Evolutionary conservation across 2,113 vertebrate genomes (phyloP), one percentile per base, ranked within the genome.

Genomic region (Hippocampus mohnikei): DNA sequence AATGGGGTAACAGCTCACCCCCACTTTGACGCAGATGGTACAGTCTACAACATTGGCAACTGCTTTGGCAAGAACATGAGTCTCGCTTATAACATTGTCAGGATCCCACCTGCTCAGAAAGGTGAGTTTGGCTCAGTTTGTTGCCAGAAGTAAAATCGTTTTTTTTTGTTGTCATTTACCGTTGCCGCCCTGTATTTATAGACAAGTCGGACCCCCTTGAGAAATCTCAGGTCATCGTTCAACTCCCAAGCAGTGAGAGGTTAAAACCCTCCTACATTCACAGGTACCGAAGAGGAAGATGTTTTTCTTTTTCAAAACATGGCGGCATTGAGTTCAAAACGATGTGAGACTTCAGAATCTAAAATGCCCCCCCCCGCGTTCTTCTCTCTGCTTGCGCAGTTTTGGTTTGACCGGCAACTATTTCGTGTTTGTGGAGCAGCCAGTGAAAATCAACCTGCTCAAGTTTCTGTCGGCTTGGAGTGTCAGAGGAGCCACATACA

Each of bases 201-300:
- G 97, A 96, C 77, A 93, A 93, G 73, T 93, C 94, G 21, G 95
- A 99, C 75, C 95, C 94, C 0, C 88, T 99, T 3, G 93, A 91
- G 78, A 98, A 94, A 88, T 91, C 93, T 0, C 91, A 96, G 79
- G 90, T 99, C 20, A 87, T 98, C 74, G 94, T 97, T 73, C 96
- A 98, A 77, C 94, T 99, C 61, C 97, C 97, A 42, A 98, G 97
- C 91, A 97, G 95, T 55, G 96, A 98, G 80, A 93, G 97, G 81
- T 94, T 98, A 73, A 98, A 96, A 79, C 97, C 97, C 13, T 98
- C 97, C 70, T 99, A 99, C 2, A 89, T 99, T 4, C 97, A 99
- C 93, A 99, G 97, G 97, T 99, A 27, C 44, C 78, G 5, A 40
- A 5, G 52, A 33, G 25, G 12, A 12, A 33, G 58, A 60, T 18